Base-by-base conservation (phyloP, 2,888 invertebrate genomes). In the Drosophila paracracens region DNA sequence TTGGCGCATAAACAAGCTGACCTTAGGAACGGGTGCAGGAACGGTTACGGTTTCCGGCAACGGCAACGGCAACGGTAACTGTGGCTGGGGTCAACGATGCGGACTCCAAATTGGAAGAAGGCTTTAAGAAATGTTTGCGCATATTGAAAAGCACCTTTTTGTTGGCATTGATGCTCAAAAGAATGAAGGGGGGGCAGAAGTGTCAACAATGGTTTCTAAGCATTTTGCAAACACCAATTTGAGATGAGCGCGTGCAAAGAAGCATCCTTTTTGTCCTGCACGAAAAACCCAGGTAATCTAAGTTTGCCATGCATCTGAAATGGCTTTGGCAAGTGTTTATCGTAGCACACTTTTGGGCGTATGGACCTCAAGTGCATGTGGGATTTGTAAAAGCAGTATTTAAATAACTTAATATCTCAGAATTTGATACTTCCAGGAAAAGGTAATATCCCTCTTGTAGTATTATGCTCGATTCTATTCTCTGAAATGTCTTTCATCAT, bases 1-100 rank as follows among this genome's bases (percentile, higher is more conserved):
- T 86, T 84, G 80, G 66, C 82, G 89, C 89, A 86, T 86, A 86
- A 86, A 86, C 85, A 89, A 79, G 82, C 78, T 87, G 82, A 86
- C 89, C 85, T 82, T 63, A 74, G 79, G 70, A 63, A 62, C 51
- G 74, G 69, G 70, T 48, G 33, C 31, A 36, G 40, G 21, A 48
- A 43, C 11, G 38, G 38, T 36, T 33, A 57, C 66, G 60, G 65
- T 56, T 59, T 57, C 57, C 66, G 46, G 38, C 31, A 56, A 46
- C 33, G 16, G 36, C 8, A 40, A 25, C 46, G 50, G 51, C 21
- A 63, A 21, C 27, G 48, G 35, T 40, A 56, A 35, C 48, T 33
- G 70, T 43, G 38, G 51, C 40, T 38, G 40, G 40, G 53, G 51
- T 53, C 60, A 70, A 40, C 29, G 33, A 31, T 35, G 63, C 50